Percentiles rank a stretch among this genome's conserved stretches.
Evolutionary conservation across 1,140 invertebrate species (phyloP).

Genomic region (Lerema accius): DNA sequence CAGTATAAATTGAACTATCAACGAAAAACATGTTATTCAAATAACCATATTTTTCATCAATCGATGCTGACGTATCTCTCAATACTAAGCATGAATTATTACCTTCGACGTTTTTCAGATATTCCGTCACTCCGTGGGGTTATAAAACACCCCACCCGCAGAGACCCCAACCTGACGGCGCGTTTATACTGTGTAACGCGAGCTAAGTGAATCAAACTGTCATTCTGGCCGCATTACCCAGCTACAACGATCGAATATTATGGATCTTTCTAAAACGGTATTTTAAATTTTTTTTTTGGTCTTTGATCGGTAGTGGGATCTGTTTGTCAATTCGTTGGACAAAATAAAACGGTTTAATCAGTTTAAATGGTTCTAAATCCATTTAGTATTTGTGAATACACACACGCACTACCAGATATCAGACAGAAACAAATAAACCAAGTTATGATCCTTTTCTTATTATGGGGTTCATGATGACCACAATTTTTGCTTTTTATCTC

Average conservation of each 20-base stretch:
- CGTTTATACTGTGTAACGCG: conserved; percentile 76
- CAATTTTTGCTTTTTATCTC: no score
- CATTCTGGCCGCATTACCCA: conserved; percentile 72
- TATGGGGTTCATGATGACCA: no score
- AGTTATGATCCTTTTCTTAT: no score
- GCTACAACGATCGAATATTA: conserved; percentile 26
- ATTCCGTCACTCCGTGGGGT: conserved; percentile 8
- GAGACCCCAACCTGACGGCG: conserved; percentile 53
- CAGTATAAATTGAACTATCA: not conserved
- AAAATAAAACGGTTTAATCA: no score
- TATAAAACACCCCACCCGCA: conserved; percentile 45
- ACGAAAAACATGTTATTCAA: not conserved
- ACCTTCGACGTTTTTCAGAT: conserved; percentile 10
- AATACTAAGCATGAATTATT: conserved; percentile 13
- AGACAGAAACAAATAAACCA: no score
- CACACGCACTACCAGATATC: no score
- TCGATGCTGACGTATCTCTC: conserved; percentile 2
- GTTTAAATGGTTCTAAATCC: no score
- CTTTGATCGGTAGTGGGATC: no score
- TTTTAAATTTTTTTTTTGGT: conserved; percentile 1
- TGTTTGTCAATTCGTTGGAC: no score
- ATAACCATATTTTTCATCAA: not conserved
- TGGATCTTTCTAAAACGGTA: conserved; percentile 41
- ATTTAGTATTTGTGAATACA: no score
- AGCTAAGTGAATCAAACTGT: conserved; percentile 81